Evolutionary conservation across 2,113 vertebrate species (phyloP).

Genomic region (Corapipo altera): DNA sequence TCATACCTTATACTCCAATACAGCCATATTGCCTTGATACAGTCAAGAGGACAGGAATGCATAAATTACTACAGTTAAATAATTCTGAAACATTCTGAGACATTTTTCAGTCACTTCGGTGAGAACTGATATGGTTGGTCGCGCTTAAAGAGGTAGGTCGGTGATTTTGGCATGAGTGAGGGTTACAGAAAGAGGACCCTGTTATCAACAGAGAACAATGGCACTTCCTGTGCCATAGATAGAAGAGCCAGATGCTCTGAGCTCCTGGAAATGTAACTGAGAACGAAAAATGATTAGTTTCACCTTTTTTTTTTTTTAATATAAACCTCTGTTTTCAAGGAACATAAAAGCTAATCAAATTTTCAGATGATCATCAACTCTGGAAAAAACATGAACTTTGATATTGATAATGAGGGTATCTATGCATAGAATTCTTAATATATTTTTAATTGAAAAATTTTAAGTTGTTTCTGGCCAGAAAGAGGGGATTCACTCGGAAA

Average conservation of each 20-base stretch:
- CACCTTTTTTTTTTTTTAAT: not conserved
- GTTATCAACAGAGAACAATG: not conserved
- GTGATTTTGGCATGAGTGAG: not conserved
- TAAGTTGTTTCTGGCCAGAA: not conserved
- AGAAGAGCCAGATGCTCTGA: not conserved
- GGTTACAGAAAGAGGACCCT: not conserved
- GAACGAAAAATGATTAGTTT: not conserved
- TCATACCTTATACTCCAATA: not conserved
- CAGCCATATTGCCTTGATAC: not conserved
- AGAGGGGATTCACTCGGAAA: not conserved
- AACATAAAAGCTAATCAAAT: not conserved
- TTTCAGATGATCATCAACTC: not conserved
- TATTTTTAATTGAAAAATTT: not conserved
- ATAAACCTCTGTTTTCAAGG: fast-evolving
- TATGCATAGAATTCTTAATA: not conserved
- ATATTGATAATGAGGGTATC: not conserved
- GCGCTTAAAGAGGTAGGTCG: not conserved
- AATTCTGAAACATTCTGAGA: not conserved
- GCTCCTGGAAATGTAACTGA: not conserved
- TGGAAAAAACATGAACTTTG: not conserved
- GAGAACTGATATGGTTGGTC: not conserved
- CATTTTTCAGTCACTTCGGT: not conserved
- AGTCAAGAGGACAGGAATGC: not conserved
- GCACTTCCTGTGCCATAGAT: not conserved
- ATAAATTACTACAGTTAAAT: not conserved